These are phyloP conservation scores for Halichondria panicea DNA, from an alignment of 37 sponge, comb jelly and placozoan species.

Conservation along the genomic window DNA sequence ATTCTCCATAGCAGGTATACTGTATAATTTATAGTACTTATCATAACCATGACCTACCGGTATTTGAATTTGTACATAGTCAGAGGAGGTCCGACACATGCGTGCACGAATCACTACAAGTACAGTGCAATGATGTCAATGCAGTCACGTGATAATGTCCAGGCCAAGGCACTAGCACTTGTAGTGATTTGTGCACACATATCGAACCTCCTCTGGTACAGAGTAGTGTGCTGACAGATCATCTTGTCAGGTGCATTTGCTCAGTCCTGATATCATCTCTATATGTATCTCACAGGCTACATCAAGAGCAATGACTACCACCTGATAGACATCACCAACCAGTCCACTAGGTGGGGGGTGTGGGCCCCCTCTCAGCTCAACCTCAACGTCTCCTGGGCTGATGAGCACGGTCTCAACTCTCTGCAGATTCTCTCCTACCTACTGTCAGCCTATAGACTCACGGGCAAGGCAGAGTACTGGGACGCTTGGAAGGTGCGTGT, in stretches of 20 bases:
- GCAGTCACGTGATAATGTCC: too few species aligned
- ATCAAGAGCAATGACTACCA: conserved; percentile 56
- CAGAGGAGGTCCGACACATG: too few species aligned
- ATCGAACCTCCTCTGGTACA: too few species aligned
- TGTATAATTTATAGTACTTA: too few species aligned
- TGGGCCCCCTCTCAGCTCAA: conserved; percentile 78
- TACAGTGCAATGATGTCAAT: too few species aligned
- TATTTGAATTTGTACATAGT: too few species aligned
- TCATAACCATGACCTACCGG: too few species aligned
- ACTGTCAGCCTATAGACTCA: conserved; percentile 75
- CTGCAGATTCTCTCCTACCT: conserved; percentile 75
- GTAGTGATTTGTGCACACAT: background rate
- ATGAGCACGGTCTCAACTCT: conserved; percentile 83
- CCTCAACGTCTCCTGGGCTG: conserved; percentile 75
- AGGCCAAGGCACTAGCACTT: background rate
- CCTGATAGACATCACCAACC: conserved; percentile 68
- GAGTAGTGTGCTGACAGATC: too few species aligned
- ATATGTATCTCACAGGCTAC: conserved; percentile 41
- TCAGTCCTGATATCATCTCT: background rate
- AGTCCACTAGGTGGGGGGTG: conserved; percentile 77
- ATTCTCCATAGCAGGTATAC: background rate
- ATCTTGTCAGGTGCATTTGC: too few species aligned
- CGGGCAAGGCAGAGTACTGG: conserved; percentile 42
- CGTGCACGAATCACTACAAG: too few species aligned
- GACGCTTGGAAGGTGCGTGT: conserved; percentile 52